Evolutionary conservation across 1,140 invertebrate species (phyloP).

Genomic region (Lasioglossum albipes): DNA sequence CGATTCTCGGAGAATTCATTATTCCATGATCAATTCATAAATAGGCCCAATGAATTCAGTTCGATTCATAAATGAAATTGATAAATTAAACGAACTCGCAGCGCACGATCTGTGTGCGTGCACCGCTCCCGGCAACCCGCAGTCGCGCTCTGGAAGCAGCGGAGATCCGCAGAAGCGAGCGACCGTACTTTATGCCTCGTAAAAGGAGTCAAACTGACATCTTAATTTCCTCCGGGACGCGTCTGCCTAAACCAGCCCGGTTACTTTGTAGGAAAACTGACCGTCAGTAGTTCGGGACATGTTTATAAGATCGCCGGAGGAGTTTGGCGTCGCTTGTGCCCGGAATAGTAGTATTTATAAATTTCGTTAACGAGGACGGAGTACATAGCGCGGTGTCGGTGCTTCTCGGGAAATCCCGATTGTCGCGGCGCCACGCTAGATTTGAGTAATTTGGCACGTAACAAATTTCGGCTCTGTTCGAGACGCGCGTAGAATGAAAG

Average conservation of each 20-base stretch:
- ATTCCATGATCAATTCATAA: too few species aligned
- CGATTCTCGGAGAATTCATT: too few species aligned
- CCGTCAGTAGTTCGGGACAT: not conserved
- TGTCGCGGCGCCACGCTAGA: conserved; percentile 14
- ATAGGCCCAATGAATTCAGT: too few species aligned
- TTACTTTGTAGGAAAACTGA: not conserved
- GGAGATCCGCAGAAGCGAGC: too few species aligned
- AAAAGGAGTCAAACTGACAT: not conserved
- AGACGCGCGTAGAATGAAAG: not conserved
- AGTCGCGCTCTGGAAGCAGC: too few species aligned
- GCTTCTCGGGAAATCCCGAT: not conserved
- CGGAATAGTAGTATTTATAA: not conserved
- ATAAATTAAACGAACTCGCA: too few species aligned
- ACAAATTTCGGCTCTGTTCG: conserved; percentile 9
- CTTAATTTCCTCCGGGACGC: not conserved
- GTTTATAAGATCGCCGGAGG: not conserved
- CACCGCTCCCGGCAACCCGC: too few species aligned
- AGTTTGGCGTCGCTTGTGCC: not conserved
- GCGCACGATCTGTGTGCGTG: too few species aligned
- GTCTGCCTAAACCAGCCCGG: not conserved
- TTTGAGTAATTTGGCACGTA: conserved; percentile 32
- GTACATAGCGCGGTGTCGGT: too few species aligned
- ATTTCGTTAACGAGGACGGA: not conserved
- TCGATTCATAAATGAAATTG: too few species aligned
- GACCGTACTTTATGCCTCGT: not conserved